Evolutionary conservation across 1,140 invertebrate species (phyloP), one percentile per base, ranked within the genome.

Genomic region (Nylanderia fulva): DNA sequence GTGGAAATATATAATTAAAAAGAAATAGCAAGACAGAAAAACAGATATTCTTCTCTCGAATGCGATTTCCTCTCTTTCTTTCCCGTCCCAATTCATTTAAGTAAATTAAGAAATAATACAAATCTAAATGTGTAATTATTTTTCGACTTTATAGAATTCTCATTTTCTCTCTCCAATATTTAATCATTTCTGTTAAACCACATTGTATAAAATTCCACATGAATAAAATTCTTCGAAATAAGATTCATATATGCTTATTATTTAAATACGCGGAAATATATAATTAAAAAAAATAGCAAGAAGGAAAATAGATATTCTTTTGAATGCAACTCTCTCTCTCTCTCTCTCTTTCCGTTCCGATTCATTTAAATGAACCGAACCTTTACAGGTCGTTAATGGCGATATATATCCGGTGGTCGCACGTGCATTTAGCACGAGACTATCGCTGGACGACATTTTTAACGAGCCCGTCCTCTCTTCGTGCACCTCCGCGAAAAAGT

Each of bases 391-490:
- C 66, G 27, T 72, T 82, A 72, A 72, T 39, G 52, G 42, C 29
- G 42, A 63, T 61, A n/a, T 13, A 36, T 63, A 63, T 42, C 33
- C 24, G 24, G 61, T 21, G 45, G 18, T 61, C 52, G n/a, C 60
- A 24, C 8, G 42, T 15, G 42, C 36, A 45, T 33, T 79, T 69
- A 80, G 33, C 21, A 36, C 64, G 36, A 80, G 13, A 82, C 71
- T 82, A 72, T 72, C 77, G 39, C 36, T 1, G 29, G 45, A 42
- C 76, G 63, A 79, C 66, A 54, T 82, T 82, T 72, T 72, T 82
- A 82, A 82, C 27, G 77, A 82, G 52, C 18, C 2, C 15, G 58
- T 45, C 6, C 77, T 82, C 52, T 27, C 9, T 33, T 39, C 33
- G 15, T n/a, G 13, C 24, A 33, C 2, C 39, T 24, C 9, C 36